phyloP scores from a whole-genome alignment of 2,797 vertebrate species.

The Enteromius mattozi region DNA sequence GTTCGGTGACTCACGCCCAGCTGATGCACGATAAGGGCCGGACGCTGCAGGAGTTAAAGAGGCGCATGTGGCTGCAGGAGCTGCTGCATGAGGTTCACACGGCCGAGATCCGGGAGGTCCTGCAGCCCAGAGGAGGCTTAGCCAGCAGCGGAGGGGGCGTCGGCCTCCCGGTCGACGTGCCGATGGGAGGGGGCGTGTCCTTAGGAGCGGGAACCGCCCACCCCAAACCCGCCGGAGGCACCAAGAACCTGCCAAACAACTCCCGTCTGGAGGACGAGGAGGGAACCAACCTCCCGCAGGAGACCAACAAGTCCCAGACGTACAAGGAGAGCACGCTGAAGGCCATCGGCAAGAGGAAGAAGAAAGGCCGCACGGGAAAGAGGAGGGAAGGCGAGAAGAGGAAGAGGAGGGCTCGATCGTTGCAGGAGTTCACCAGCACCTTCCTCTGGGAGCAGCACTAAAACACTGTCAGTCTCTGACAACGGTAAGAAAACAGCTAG shows the following conservation, averaged over 20 bases:
- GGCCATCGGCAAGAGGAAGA: constrained; percentile 85
- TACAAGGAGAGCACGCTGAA: constrained; percentile 87
- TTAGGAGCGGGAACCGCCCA: constrained; percentile 79
- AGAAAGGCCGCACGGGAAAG: constrained; percentile 86
- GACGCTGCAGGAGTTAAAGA: constrained; percentile 89
- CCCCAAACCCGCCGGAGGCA: constrained; percentile 87
- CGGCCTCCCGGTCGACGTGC: constrained; percentile 46
- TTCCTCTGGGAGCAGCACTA: constrained; percentile 72
- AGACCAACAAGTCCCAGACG: constrained; percentile 91
- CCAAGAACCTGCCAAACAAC: constrained; percentile 86
- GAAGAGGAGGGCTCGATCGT: constrained; percentile 85
- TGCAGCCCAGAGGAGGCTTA: constrained; percentile 70
- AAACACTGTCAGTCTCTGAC: constrained; percentile 82
- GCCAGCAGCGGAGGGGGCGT: constrained; percentile 57
- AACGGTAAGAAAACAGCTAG: constrained; percentile 69
- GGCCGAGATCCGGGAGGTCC: constrained; percentile 84
- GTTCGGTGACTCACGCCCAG: constrained; percentile 95
- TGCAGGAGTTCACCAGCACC: constrained; percentile 68
- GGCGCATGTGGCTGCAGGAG: constrained; percentile 92
- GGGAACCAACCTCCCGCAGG: constrained; percentile 90
- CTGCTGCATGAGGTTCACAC: constrained; percentile 93
- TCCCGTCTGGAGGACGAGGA: constrained; percentile 85
- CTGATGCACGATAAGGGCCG: constrained; percentile 96
- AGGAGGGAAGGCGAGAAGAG: constrained; percentile 92
- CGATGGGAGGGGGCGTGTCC: constrained; percentile 53